Evolutionary conservation across 2,797 vertebrate species (phyloP).

Genomic region (Synaphobranchus kaupii): DNA sequence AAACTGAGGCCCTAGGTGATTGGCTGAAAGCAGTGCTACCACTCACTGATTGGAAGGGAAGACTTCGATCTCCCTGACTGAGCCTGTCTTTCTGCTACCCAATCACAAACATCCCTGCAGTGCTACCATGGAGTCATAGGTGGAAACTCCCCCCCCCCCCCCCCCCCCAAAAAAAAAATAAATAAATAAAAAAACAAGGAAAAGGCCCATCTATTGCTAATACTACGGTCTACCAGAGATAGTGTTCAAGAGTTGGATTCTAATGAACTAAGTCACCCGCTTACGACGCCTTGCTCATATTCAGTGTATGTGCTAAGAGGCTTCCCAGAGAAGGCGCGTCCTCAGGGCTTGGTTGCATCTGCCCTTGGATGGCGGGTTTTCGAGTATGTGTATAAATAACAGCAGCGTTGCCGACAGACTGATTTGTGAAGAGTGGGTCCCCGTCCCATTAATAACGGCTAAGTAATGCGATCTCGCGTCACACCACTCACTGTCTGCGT

Average conservation of each 20-base stretch:
- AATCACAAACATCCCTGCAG: neutral
- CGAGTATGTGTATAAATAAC: neutral
- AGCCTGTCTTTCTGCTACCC: neutral
- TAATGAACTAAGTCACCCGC: neutral
- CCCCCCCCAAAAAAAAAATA: neutral
- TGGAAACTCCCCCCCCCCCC: neutral
- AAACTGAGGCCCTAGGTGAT: neutral
- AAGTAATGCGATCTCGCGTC: neutral
- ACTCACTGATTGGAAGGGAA: neutral
- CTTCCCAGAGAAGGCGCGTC: neutral
- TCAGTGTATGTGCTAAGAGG: neutral
- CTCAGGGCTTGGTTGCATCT: neutral
- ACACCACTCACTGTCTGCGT: neutral
- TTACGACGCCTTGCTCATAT: neutral
- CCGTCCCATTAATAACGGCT: neutral
- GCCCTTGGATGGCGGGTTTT: neutral
- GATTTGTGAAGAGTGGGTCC: neutral
- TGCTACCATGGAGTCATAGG: neutral
- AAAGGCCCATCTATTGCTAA: neutral
- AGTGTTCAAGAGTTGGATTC: neutral
- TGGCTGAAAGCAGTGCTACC: neutral
- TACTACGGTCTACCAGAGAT: neutral
- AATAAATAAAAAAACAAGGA: neutral
- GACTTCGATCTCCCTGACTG: neutral
- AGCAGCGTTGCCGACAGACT: neutral